Percentiles rank a stretch among this genome's conserved stretches.
Conservation (phyloP, 2,797 vertebrate species). For the Lerista edwardsae region DNA sequence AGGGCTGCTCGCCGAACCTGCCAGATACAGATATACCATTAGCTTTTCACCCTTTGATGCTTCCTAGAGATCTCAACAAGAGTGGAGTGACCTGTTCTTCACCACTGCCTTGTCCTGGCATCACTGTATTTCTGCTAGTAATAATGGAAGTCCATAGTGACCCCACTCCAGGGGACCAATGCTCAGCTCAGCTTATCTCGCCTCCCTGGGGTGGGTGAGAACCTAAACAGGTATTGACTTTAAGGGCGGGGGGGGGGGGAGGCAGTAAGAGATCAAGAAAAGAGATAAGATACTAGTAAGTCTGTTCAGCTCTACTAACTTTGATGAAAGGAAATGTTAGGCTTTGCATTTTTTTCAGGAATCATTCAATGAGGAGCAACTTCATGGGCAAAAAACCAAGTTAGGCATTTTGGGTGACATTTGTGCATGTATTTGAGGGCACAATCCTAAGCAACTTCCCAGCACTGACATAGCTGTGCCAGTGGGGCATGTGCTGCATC, state of each 20-base stretch:
- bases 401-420: not conserved
- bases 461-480: too few relatives aligned
- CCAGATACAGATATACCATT: not conserved
- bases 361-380: not conserved
- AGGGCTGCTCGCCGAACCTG: slow-evolving; percentile 35
- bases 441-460: too few relatives aligned
- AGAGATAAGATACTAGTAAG: not conserved
- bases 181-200: not conserved
- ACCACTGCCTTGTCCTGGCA: not conserved
- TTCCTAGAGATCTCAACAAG: not conserved
- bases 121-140: not conserved
- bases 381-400: not conserved
- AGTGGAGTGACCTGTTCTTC: not conserved
- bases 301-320: not conserved
- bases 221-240: not conserved
- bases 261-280: not conserved
- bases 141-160: not conserved
- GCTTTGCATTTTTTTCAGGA: not conserved
- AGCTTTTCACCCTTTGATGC: not conserved
- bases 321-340: not conserved
- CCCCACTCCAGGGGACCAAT: not conserved
- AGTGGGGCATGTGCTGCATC: too few relatives aligned
- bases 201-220: not conserved
- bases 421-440: not conserved
- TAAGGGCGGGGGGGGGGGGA: not conserved